Evolutionary conservation across 2,888 invertebrate genomes (phyloP), one percentile per base, ranked within the genome.

Genomic region (Linnaemya vulpina): DNA sequence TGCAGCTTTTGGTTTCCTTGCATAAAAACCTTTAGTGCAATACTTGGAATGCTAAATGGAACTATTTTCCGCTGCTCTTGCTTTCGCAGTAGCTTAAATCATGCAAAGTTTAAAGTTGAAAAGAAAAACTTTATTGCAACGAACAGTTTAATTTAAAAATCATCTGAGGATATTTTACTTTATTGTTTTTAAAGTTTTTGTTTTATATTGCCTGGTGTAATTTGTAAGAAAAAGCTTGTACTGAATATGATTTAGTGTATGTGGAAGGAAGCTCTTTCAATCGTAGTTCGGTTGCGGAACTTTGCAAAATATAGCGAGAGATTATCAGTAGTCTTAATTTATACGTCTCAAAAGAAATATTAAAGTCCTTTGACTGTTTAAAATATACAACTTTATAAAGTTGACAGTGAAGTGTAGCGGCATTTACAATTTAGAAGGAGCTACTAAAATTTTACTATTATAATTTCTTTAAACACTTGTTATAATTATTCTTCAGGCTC

Each of bases 61-160:
- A 53, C 9, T 7, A 8, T 55, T 55, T 70, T 15, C 7, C 55
- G 51, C 30, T 53, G 68, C 53, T 49, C 38, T 22, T 70, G 40
- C 30, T 55, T 43, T 51, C 13, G 67, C 55, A 30, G 40, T 17
- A 71, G 15, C 43, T 58, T 58, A 17, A 58, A 22, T 43, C 7
- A 22, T 71, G 51, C 15, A 9, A 1, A 25, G 25, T 8, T 15
- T 2, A 55, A 70, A 55, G 25, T 70, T 55, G 38, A 0, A 35
- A 30, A 13, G 58, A 43, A 58, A 43, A 71, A 71, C 58, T 71
- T 71, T 58, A 46, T 13, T 58, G 25, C 17, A 30, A 30, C 30
- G 17, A 43, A 58, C 8, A 43, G 71, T 71, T 71, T 58, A 71
- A 71, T 71, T 71, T 30, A 55, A 22, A 73, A 20, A 60, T 49